phyloP scores from a whole-genome alignment of 2,113 vertebrate species.

The Oncorhynchus gorbuscha region DNA sequence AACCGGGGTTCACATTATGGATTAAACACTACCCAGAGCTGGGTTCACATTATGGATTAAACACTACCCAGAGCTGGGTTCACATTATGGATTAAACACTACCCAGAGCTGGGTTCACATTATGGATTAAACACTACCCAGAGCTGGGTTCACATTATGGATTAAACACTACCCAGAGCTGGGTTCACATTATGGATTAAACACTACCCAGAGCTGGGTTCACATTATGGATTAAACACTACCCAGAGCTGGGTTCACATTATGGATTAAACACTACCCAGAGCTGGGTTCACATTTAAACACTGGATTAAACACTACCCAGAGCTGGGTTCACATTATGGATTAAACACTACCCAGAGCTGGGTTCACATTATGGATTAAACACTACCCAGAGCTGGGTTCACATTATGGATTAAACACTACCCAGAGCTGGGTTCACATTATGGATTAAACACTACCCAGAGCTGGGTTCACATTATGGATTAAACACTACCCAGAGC shows the following conservation, averaged over 20 bases:
- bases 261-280: not conserved
- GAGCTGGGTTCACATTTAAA: not conserved
- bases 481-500: too few species aligned
- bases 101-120: not conserved
- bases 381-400: not conserved
- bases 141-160: not conserved
- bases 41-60: too few species aligned
- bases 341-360: too few species aligned
- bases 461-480: too few species aligned
- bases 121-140: too few species aligned
- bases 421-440: too few species aligned
- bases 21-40: too few species aligned
- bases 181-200: too few species aligned
- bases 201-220: too few species aligned
- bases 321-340: too few species aligned
- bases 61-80: too few species aligned
- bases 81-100: not conserved
- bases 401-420: too few species aligned
- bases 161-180: not conserved
- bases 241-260: not conserved
- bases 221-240: not conserved
- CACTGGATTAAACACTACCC: not conserved
- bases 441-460: not conserved
- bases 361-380: slow-evolving; percentile 1
- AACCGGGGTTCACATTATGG: slow-evolving; percentile 1